phyloP scores from a whole-genome alignment of 2,888 invertebrate genomes.

The Drosophila kambysellisi region DNA sequence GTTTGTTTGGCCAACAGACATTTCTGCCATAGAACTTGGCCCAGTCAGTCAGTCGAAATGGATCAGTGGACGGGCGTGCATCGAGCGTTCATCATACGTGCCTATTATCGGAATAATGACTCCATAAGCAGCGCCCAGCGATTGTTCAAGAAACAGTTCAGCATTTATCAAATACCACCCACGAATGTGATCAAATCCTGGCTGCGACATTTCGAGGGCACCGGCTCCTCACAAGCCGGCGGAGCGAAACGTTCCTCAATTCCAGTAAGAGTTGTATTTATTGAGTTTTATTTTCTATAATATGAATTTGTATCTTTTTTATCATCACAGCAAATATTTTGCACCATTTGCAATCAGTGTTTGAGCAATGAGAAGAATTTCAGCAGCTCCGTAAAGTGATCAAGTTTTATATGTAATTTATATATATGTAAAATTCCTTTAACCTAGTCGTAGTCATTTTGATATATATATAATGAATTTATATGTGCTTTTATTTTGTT shows the following conservation, averaged over 20 bases:
- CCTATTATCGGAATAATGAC: constrained; percentile 81
- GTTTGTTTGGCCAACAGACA: background rate
- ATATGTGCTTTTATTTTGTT: constrained; percentile 13
- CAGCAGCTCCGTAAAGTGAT: constrained; percentile 56
- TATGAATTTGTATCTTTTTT: background rate
- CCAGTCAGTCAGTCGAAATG: constrained; percentile 64
- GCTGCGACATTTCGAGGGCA: constrained; percentile 80
- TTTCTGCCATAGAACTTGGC: constrained; percentile 1
- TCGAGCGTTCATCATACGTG: constrained; percentile 78
- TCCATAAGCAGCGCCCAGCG: constrained; percentile 77
- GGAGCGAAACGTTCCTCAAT: constrained; percentile 61
- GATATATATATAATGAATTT: constrained; percentile 36
- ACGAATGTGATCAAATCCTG: constrained; percentile 78
- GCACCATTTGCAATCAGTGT: constrained; percentile 76
- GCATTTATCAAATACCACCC: constrained; percentile 78
- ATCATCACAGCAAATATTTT: constrained; percentile 71
- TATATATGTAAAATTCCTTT: constrained; percentile 2
- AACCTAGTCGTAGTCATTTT: constrained; percentile 7
- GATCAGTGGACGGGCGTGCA: constrained; percentile 83
- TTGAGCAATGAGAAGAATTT: constrained; percentile 76
- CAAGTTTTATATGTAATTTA: background rate
- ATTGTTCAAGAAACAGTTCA: constrained; percentile 79
- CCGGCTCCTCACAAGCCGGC: constrained; percentile 73
- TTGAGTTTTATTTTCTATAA: background rate
- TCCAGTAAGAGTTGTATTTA: constrained; percentile 51